phyloP scores from a whole-genome alignment of 2,113 vertebrate genomes.

The Halichoerus grypus region DNA sequence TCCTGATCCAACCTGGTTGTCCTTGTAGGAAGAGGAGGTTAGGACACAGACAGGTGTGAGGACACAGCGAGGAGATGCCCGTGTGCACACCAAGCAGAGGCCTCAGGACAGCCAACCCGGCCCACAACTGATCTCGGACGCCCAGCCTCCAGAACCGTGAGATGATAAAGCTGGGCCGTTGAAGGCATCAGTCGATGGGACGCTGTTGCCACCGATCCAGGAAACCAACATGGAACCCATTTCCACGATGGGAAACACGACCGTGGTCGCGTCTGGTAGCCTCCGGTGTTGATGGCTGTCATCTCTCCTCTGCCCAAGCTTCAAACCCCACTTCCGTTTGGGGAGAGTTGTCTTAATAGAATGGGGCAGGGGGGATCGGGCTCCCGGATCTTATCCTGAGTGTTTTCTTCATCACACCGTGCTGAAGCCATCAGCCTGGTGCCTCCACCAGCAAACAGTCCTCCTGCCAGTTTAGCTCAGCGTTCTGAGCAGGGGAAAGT shows the following conservation, averaged over 20 bases:
- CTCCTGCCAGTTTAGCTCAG: neutral
- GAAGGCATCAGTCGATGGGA: neutral
- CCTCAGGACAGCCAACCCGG: neutral
- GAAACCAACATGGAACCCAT: fast-evolving
- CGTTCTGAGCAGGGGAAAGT: conserved; percentile 59
- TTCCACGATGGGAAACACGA: fast-evolving
- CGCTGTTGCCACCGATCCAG: fast-evolving
- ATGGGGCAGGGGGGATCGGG: fast-evolving
- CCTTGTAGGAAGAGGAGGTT: neutral
- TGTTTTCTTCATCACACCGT: fast-evolving
- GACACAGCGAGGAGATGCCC: fast-evolving
- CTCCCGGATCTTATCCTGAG: fast-evolving
- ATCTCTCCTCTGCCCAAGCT: neutral
- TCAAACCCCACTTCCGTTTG: neutral
- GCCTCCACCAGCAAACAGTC: neutral
- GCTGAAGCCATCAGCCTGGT: fast-evolving
- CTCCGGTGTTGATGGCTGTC: fast-evolving
- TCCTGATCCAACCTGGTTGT: neutral
- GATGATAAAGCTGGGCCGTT: neutral
- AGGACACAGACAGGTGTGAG: fast-evolving
- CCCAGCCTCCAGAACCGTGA: neutral
- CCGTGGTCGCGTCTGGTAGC: fast-evolving
- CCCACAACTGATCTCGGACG: neutral
- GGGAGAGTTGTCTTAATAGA: neutral
- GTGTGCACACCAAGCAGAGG: fast-evolving